These are phyloP conservation scores for Halichoeres trimaculatus DNA, from an alignment of 2,113 vertebrate genomes.

Conservation along the genomic window DNA sequence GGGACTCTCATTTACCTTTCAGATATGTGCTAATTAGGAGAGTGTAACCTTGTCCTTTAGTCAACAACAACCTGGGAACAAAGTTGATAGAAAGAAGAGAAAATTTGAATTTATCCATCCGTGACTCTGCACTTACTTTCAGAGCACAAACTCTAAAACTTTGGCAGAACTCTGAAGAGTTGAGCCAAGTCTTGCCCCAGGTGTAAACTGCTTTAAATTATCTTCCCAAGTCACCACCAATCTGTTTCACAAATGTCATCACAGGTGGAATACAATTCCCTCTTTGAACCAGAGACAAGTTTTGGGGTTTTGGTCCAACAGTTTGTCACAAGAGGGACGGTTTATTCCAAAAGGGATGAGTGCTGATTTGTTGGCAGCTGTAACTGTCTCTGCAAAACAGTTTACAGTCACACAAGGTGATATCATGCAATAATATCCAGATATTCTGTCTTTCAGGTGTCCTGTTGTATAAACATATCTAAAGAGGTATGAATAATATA, in stretches of 20 bases:
- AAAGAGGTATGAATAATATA: too few species aligned
- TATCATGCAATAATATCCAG: too few species aligned
- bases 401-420: too few species aligned
- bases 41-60: slow-evolving; percentile 61
- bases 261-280: slow-evolving; percentile 14
- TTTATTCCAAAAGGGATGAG: slow-evolving; percentile 5
- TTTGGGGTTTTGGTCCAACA: slow-evolving; percentile 25
- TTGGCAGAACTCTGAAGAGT: slow-evolving; percentile 7
- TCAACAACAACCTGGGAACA: slow-evolving; percentile 46
- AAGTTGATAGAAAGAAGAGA: slow-evolving; percentile 55
- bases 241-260: slow-evolving; percentile 43
- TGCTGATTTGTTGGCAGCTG: not conserved
- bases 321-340: slow-evolving; percentile 12
- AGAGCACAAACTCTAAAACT: slow-evolving; percentile 29
- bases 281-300: slow-evolving; percentile 9
- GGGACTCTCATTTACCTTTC: slow-evolving; percentile 82
- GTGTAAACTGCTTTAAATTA: slow-evolving; percentile 4
- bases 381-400: not conserved
- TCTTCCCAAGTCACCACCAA: slow-evolving; percentile 19
- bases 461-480: not conserved
- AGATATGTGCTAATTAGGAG: slow-evolving; percentile 78
- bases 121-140: slow-evolving; percentile 47
- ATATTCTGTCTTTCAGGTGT: too few species aligned
- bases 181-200: slow-evolving; percentile 2
- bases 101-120: not conserved